Conservation (phyloP, 1,140 invertebrate species). For the Bathynomus jamesi region DNA sequence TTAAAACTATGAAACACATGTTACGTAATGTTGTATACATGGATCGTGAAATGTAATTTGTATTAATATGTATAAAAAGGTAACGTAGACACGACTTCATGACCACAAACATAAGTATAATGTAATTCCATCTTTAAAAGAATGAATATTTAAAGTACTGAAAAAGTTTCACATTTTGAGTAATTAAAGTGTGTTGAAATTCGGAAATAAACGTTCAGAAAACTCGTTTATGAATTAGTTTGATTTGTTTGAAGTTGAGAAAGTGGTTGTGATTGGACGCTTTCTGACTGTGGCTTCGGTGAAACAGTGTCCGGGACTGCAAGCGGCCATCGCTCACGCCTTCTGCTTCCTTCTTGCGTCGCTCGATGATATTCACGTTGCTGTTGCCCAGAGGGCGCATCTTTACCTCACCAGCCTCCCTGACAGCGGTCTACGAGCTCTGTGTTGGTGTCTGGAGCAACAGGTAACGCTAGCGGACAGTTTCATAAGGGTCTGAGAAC, state of each 20-base stretch:
- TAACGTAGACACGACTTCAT: no score
- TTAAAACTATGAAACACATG: no score
- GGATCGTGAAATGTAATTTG: no score
- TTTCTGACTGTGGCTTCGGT: constrained; percentile 86
- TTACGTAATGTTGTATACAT: no score
- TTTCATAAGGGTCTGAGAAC: no score
- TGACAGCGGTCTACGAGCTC: constrained; percentile 53
- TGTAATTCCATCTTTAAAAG: no score
- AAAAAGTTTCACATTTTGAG: no score
- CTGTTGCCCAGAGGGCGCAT: constrained; percentile 87
- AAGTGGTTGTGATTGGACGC: constrained; percentile 81
- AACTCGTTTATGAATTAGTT: constrained; percentile 8
- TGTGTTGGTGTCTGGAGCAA: constrained; percentile 32
- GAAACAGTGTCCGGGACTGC: constrained; percentile 69
- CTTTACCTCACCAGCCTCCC: constrained; percentile 91
- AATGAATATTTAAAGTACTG: no score
- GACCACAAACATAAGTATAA: no score
- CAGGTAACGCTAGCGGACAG: constrained; percentile 27
- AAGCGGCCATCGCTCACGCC: constrained; percentile 89
- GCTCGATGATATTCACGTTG: constrained; percentile 89
- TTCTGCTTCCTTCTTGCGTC: constrained; percentile 94
- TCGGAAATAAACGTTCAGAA: no score
- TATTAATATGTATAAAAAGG: no score
- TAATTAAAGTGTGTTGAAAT: no score
- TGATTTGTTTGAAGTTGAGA: constrained; percentile 60